These are phyloP conservation scores for Microctonus aethiopoides DNA, from an alignment of 2,888 invertebrate species.

Conservation along the genomic window DNA sequence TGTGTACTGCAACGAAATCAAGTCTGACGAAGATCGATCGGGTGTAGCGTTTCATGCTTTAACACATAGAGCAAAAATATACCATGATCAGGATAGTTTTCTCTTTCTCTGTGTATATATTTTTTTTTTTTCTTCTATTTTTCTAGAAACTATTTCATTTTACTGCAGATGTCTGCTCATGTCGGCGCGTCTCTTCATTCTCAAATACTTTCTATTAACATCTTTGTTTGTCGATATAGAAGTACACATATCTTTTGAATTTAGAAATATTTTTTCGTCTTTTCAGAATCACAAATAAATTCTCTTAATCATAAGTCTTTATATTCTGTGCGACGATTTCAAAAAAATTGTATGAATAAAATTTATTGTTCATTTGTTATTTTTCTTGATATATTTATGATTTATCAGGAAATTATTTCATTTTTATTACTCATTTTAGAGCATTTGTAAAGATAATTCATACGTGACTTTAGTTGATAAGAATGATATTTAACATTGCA, in stretches of 20 bases:
- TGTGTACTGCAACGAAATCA: conserved; percentile 66
- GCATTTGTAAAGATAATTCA: too few relatives aligned
- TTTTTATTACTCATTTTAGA: too few relatives aligned
- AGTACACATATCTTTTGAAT: too few relatives aligned
- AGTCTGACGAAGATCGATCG: conserved; percentile 68
- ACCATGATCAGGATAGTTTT: conserved; percentile 21
- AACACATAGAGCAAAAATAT: conserved; percentile 49
- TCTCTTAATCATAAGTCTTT: not conserved
- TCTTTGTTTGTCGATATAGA: not conserved
- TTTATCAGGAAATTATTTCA: too few relatives aligned
- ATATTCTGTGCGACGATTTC: too few relatives aligned
- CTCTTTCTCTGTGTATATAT: not conserved
- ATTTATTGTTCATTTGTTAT: too few relatives aligned
- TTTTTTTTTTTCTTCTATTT: conserved; percentile 30
- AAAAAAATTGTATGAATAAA: too few relatives aligned
- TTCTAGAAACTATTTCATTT: conserved; percentile 41
- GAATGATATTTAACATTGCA: too few relatives aligned
- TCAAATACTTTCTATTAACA: conserved; percentile 62
- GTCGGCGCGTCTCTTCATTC: conserved; percentile 55
- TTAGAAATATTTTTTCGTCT: too few relatives aligned
- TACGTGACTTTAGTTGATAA: too few relatives aligned
- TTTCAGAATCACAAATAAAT: too few relatives aligned
- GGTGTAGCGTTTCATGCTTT: conserved; percentile 62
- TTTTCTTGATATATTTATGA: too few relatives aligned
- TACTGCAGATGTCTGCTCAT: conserved; percentile 60